Evolutionary conservation across 2,888 invertebrate genomes (phyloP), one percentile per base, ranked within the genome.

Genomic region (Ctena decussata): DNA sequence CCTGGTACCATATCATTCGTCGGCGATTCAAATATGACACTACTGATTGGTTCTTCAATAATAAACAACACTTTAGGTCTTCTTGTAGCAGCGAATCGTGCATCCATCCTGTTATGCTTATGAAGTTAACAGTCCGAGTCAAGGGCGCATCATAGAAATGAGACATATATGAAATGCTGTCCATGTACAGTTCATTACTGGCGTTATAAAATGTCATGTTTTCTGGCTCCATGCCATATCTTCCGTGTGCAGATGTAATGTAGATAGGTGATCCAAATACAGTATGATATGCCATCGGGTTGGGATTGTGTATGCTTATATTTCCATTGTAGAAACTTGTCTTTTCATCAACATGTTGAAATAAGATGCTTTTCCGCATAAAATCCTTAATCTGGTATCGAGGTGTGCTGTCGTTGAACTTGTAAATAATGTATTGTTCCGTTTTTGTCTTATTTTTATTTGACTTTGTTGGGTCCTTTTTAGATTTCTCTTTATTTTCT

Each of bases 21-120:
- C 79, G 74, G 0, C 37, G 35, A 35, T 76, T 79, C 35, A 32
- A 0, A 39, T 37, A 70, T 0, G 70, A 76, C 8, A 83, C 60
- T 0, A 83, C 60, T 0, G 78, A 79, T 21, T 79, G 60, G 41
- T 83, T 83, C 1, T 32, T 79, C 2, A 79, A 18, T n/a, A 83
- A 35, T 18, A 83, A 44, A 39, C 83, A 83, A 46, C 83, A 83
- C 8, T 32, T 44, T 0, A 83, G 46, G n/a, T 74, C 39, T 3
- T 27, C 35, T 18, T 83, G 74, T 21, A 79, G n/a, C 6, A 65
- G n/a, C 1, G 44, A 21, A 21, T 79, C 71, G 0, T 41, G 30
- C 0, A 83, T 24, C 83, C 83, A 83, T 0, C 83, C 83, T 1
- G 79, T 75, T n/a, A 83, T 24, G n/a, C 79, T 75, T 2, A 83